Evolutionary conservation across 2,888 invertebrate species (phyloP).

Genomic region (Leptopterna dolabrata): DNA sequence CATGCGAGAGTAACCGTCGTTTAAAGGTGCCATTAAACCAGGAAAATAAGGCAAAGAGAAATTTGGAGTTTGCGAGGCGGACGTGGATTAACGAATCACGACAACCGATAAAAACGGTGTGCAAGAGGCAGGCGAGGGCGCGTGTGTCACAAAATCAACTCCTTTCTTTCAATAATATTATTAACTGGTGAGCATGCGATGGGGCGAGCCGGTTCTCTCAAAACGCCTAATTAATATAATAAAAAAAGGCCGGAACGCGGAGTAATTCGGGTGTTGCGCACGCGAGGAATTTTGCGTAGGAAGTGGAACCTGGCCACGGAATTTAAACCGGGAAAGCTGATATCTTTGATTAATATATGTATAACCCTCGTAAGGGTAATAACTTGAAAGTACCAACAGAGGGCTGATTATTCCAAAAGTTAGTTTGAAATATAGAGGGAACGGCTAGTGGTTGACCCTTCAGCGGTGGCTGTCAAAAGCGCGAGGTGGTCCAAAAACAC

Average conservation of each 20-base stretch:
- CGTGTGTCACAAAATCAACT: slow-evolving; percentile 26
- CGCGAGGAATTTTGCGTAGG: neutral
- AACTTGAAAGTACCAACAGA: too few species aligned
- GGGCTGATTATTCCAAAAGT: too few species aligned
- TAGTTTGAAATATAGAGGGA: too few species aligned
- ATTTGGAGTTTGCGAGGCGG: neutral
- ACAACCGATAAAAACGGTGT: slow-evolving; percentile 28
- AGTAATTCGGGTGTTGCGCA: neutral
- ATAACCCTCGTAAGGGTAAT: too few species aligned
- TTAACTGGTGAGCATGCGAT: slow-evolving; percentile 14
- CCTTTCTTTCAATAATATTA: slow-evolving; percentile 34
- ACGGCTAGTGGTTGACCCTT: too few species aligned
- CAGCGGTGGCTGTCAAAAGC: too few species aligned
- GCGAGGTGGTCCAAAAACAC: too few species aligned
- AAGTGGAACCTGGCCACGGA: neutral
- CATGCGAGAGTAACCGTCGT: slow-evolving; percentile 7
- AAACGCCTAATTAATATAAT: neutral
- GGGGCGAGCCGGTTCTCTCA: neutral
- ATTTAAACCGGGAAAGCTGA: too few species aligned
- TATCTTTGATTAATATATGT: too few species aligned
- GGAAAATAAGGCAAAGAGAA: slow-evolving; percentile 2
- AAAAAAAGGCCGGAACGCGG: neutral
- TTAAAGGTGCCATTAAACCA: neutral
- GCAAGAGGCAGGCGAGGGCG: slow-evolving; percentile 16
- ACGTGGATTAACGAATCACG: slow-evolving; percentile 15